Base-by-base conservation (phyloP, 2,888 invertebrate species). In the Sinelater perroti region DNA sequence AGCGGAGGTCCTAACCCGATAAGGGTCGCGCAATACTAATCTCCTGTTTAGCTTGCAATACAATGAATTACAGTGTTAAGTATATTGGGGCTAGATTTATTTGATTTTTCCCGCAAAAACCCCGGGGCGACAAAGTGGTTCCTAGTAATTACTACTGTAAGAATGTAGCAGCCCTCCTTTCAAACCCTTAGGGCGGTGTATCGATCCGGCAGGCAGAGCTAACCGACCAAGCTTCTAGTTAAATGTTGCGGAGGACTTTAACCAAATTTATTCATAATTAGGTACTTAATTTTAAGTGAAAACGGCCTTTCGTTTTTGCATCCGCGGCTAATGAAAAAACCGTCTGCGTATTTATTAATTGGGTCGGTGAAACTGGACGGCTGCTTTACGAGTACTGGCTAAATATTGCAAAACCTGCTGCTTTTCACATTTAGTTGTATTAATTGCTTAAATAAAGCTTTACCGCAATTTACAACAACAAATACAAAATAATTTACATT, bases 121-220 rank as follows among this genome's bases (percentile, higher is more conserved):
- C 53, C 60, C 28, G 57, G 54, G 62, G 65, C 68, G 67, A 66
- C 68, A 67, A 68, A 66, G 67, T 67, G 66, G 68, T 66, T 62
- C 61, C 60, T 60, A 62, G 66, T 69, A 69, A 70, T 70, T 69
- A 69, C 67, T 60, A 61, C 60, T 62, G 63, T 64, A 70, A 69
- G 68, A 68, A 68, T 65, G 66, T 64, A 65, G 63, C 64, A 65
- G 63, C 53, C 61, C 62, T 64, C 61, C 49, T 42, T 60, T 59
- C 53, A 57, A 63, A 63, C 54, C 66, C 67, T 62, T 61, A 52
- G 46, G 56, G 65, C 42, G 60, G 56, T 63, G 56, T 65, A 67
- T 67, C 65, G 67, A 67, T 67, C 64, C 56, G 28, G 7, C 33
- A 45, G 33, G 52, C 51, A 57, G 46, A 51, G 45, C 45, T 21